phyloP scores from a whole-genome alignment of 1,140 invertebrate species.

The Apis dorsata region DNA sequence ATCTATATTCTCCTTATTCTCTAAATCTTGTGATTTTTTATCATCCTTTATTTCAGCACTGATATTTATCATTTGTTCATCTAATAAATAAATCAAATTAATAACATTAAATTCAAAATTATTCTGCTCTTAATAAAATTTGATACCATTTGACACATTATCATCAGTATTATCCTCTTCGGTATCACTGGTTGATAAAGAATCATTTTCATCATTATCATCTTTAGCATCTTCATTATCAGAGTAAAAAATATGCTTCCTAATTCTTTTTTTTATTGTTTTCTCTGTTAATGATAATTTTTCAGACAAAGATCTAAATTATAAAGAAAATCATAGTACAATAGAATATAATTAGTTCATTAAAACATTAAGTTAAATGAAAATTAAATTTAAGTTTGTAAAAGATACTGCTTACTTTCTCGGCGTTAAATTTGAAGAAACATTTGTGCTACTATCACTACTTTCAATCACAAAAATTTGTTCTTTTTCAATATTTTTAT shows the following conservation, averaged over 20 bases:
- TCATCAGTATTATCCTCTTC: not conserved
- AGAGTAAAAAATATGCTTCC: not conserved
- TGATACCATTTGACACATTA: conserved; percentile 6
- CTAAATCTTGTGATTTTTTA: not conserved
- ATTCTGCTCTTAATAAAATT: not conserved
- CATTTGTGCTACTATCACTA: not conserved
- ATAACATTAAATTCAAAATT: not conserved
- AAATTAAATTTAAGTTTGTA: not conserved
- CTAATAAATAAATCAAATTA: not conserved
- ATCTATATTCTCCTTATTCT: not conserved
- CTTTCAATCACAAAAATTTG: conserved; percentile 37
- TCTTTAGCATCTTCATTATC: not conserved
- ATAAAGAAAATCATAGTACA: not conserved
- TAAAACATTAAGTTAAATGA: not conserved
- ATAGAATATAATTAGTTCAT: not conserved
- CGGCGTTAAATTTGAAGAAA: not conserved
- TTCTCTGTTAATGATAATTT: not conserved
- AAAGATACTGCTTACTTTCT: conserved; percentile 14
- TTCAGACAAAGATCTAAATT: not conserved
- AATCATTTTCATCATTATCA: too few species aligned
- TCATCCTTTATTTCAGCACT: not conserved
- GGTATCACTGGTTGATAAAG: too few species aligned
- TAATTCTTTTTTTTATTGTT: not conserved
- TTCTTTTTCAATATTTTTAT: not conserved
- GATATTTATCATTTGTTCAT: not conserved